Evolutionary conservation across 2,888 invertebrate species (phyloP), one percentile per base, ranked within the genome.

Genomic region (Habroteleia sp.): DNA sequence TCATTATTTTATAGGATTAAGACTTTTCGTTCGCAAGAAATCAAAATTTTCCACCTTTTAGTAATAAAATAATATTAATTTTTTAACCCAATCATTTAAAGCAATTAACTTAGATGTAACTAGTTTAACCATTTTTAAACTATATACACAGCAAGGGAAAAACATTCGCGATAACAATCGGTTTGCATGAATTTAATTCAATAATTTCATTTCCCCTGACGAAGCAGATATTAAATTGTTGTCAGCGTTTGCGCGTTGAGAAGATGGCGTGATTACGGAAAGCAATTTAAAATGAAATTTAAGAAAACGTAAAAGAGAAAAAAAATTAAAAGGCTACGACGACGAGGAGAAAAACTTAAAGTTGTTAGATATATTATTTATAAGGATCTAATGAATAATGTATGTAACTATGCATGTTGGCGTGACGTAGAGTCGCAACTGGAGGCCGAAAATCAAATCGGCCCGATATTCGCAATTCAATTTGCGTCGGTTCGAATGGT

Each of bases 331-430:
- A 20, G 5, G 11, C 16, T 35, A 33, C 39, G 56, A 16, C 7
- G 14, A 37, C 1, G 25, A 33, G 41, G 20, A 35, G 20, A 16
- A 46, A 25, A 56, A 83, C 79, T 81, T 85, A 84, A 87, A 81
- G 83, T 85, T 87, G 86, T 87, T 87, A 87, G 85, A 85, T 81
- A 83, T 85, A 86, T 86, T 83, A 87, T 85, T 87, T 87, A 78
- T 87, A 87, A 87, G 84, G 79, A 42, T 81, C 81, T 82, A 81
- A 80, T 75, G 79, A 82, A 79, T 83, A 86, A 80, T 81, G 82
- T 84, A 84, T 82, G 83, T 86, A 84, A 82, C 74, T 77, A 73
- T 71, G 71, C 60, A 65, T 81, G 80, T 84, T 83, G 85, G 79
- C 75, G 81, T 80, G 74, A 79, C 80, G 82, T 80, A 84, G 74